phyloP scores from a whole-genome alignment of 2,888 invertebrate species.

The Acanthosepion esculentum region DNA sequence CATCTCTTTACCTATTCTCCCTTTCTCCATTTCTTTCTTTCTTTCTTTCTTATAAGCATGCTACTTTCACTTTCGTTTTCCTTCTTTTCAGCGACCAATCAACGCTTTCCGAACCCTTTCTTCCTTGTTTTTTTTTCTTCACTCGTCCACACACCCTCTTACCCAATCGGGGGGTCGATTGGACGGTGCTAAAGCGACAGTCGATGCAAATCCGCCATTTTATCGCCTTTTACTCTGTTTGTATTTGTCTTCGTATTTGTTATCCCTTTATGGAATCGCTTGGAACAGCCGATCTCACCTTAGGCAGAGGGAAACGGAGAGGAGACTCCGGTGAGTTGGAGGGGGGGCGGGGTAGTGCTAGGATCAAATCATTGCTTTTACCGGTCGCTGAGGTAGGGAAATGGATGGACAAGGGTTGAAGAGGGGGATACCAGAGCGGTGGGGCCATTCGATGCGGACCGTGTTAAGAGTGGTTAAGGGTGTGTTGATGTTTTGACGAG shows the following conservation, averaged over 20 bases:
- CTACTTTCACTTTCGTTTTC: no score
- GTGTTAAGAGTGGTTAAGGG: background rate
- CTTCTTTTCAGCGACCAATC: no score
- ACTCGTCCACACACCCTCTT: background rate
- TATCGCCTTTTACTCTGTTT: background rate
- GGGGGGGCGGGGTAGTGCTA: background rate
- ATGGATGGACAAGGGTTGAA: background rate
- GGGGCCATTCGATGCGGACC: background rate
- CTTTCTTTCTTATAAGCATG: no score
- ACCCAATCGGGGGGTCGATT: background rate
- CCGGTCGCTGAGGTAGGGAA: background rate
- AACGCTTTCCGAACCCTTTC: no score
- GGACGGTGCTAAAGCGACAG: background rate
- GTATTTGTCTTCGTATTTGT: conserved; percentile 20
- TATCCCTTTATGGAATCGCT: background rate
- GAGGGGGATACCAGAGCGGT: background rate
- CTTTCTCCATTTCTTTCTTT: no score
- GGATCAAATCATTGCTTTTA: background rate
- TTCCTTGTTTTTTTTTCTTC: no score
- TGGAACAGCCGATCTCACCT: background rate
- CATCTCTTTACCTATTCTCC: no score
- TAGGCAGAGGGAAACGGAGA: background rate
- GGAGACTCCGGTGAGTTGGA: background rate
- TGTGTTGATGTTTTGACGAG: conserved; percentile 20
- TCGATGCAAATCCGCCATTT: background rate